Conservation (phyloP, 2,888 invertebrate genomes). For the Proisotoma minuta region DNA sequence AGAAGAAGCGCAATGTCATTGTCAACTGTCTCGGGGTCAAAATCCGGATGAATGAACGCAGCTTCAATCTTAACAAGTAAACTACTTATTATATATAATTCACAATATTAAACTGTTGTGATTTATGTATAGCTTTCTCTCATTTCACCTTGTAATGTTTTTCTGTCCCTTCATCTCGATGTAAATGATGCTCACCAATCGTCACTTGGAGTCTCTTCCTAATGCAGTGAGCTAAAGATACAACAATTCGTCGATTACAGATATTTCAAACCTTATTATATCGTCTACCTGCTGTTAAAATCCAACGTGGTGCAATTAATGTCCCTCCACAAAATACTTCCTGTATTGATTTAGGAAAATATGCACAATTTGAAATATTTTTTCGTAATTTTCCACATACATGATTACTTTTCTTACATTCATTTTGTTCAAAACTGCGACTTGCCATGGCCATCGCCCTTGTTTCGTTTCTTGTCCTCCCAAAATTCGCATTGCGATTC, state of each 20-base stretch:
- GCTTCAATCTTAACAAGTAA: constrained; percentile 55
- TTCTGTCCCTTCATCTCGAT: constrained; percentile 69
- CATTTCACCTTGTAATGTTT: constrained; percentile 61
- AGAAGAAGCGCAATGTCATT: constrained; percentile 85
- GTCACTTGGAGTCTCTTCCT: constrained; percentile 66
- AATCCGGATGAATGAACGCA: constrained; percentile 75
- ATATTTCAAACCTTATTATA: background rate
- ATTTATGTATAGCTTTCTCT: background rate
- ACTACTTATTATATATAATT: constrained; percentile 1
- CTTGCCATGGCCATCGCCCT: constrained; percentile 87
- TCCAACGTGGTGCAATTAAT: constrained; percentile 73
- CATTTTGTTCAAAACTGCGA: constrained; percentile 77
- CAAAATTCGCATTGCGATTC: constrained; percentile 65
- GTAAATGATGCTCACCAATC: constrained; percentile 80
- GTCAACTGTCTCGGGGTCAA: constrained; percentile 82
- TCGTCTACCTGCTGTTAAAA: constrained; percentile 58
- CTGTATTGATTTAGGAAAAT: constrained; percentile 52
- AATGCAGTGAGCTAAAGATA: constrained; percentile 67
- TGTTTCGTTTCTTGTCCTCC: constrained; percentile 74
- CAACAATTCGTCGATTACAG: background rate
- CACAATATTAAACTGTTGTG: constrained; percentile 9
- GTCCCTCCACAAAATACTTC: constrained; percentile 88
- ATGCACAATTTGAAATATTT: background rate
- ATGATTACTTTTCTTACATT: constrained; percentile 64
- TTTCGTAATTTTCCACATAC: too few relatives aligned